Percentiles rank a stretch among this genome's conserved stretches.
These are phyloP conservation scores for Pyrochroa serraticornis DNA, from an alignment of 2,888 invertebrate species.

Conservation along the genomic window DNA sequence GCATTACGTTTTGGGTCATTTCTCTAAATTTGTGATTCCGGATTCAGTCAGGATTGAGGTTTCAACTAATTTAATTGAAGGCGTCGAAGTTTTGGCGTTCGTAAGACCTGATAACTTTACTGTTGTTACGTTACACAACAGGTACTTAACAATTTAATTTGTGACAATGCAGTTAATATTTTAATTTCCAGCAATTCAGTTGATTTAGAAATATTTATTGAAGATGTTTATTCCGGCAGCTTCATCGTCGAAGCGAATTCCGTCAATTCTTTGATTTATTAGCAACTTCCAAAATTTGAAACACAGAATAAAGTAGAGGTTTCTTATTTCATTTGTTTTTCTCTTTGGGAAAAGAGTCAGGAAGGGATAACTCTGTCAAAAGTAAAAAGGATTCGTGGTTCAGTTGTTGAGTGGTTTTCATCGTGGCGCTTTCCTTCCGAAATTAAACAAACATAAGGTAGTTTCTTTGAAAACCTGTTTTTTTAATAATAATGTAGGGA, in stretches of 20 bases:
- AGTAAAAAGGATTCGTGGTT: too few species aligned
- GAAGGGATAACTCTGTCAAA: too few species aligned
- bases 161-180: too few species aligned
- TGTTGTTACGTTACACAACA: slow-evolving; percentile 60
- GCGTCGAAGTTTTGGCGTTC: slow-evolving; percentile 56
- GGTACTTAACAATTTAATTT: background rate
- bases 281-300: too few species aligned
- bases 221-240: background rate
- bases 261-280: slow-evolving; percentile 2
- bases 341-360: too few species aligned
- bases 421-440: too few species aligned
- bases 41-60: slow-evolving; percentile 60
- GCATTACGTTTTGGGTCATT: slow-evolving; percentile 82
- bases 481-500: too few species aligned
- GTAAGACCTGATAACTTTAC: slow-evolving; percentile 58
- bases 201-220: background rate
- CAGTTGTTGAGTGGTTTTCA: too few species aligned
- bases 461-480: too few species aligned
- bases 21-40: slow-evolving; percentile 66
- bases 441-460: too few species aligned
- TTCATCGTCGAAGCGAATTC: background rate
- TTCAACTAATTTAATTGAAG: slow-evolving; percentile 39
- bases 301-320: too few species aligned
- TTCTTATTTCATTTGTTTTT: too few species aligned
- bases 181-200: background rate